A percentile compares a stretch with the other conserved stretches of the same genome.
Evolutionary conservation across 2,888 invertebrate genomes (phyloP).

Genomic region (Dermolepida albohirtum): DNA sequence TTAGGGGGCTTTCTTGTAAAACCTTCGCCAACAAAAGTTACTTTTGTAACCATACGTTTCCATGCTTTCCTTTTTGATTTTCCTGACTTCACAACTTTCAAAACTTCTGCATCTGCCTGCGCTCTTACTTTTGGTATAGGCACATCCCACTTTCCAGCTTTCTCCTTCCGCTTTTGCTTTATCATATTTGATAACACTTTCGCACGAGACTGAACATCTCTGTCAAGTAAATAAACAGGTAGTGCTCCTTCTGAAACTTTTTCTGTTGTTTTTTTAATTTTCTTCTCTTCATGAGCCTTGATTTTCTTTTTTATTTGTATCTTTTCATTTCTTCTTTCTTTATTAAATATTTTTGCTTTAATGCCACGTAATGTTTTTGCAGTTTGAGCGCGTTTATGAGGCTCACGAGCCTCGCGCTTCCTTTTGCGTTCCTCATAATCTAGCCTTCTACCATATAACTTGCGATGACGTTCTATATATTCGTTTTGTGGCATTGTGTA

Average conservation of each 20-base stretch:
- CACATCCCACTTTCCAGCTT: constrained; percentile 99
- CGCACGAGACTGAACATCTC: constrained; percentile 93
- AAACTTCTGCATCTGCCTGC: constrained; percentile 96
- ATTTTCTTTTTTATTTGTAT: constrained; percentile 99
- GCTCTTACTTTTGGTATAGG: constrained; percentile 98
- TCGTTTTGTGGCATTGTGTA: constrained; percentile 97
- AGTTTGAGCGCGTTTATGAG: constrained; percentile 90
- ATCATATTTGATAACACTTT: constrained; percentile 99
- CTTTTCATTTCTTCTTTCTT: constrained; percentile 96
- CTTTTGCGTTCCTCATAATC: constrained; percentile 98
- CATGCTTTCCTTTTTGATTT: constrained; percentile 96
- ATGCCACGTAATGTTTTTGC: constrained; percentile 94
- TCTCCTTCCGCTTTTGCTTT: constrained; percentile 99
- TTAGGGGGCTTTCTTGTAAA: constrained; percentile 99
- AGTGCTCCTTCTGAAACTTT: constrained; percentile 90
- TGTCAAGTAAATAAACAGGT: constrained; percentile 96
- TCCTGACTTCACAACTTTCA: constrained; percentile 91
- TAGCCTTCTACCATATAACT: constrained; percentile 94
- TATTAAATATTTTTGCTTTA: constrained; percentile 98
- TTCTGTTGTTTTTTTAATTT: constrained; percentile 85
- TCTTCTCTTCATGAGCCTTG: constrained; percentile 95
- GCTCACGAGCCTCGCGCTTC: constrained; percentile 94
- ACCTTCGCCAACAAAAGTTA: constrained; percentile 96
- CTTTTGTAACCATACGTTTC: constrained; percentile 99
- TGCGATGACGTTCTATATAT: constrained; percentile 97